Conservation (phyloP, 2,797 vertebrate species). For the Acanthurus leucopareius region DNA sequence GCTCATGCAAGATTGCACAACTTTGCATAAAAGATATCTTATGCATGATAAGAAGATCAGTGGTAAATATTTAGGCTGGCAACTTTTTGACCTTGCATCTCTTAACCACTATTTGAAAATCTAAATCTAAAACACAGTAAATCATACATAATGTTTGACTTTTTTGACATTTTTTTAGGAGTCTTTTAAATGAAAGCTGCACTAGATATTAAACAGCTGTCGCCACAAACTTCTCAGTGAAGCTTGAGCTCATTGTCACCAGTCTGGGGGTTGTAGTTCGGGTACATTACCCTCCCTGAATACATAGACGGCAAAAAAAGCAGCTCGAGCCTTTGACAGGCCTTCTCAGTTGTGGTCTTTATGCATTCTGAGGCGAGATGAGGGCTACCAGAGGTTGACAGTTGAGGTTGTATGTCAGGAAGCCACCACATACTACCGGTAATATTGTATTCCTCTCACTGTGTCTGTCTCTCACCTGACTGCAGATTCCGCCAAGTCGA, state of each 20-base stretch:
- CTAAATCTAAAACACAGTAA: neutral
- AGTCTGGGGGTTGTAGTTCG: conserved; percentile 31
- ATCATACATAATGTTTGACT: neutral
- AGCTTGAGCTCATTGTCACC: conserved; percentile 34
- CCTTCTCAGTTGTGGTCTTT: conserved; percentile 66
- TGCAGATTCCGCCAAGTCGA: conserved; percentile 89
- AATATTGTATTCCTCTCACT: conserved; percentile 70
- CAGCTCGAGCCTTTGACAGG: conserved; percentile 62
- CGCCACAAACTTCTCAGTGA: conserved; percentile 7
- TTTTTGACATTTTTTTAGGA: neutral
- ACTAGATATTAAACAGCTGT: conserved; percentile 15
- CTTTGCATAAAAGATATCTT: conserved; percentile 2
- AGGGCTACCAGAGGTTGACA: conserved; percentile 76
- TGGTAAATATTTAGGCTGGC: conserved; percentile 2
- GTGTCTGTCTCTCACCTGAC: conserved; percentile 82
- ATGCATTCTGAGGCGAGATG: conserved; percentile 70
- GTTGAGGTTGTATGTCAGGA: conserved; percentile 75
- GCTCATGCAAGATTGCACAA: neutral
- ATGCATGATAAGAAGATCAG: neutral
- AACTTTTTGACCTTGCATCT: neutral
- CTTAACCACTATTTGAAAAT: neutral
- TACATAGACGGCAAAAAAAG: conserved; percentile 50
- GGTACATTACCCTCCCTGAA: conserved; percentile 45
- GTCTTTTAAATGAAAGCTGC: neutral
- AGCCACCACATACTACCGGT: conserved; percentile 66